phyloP scores from a whole-genome alignment of 2,797 vertebrate species.

The Tapera naevia region DNA sequence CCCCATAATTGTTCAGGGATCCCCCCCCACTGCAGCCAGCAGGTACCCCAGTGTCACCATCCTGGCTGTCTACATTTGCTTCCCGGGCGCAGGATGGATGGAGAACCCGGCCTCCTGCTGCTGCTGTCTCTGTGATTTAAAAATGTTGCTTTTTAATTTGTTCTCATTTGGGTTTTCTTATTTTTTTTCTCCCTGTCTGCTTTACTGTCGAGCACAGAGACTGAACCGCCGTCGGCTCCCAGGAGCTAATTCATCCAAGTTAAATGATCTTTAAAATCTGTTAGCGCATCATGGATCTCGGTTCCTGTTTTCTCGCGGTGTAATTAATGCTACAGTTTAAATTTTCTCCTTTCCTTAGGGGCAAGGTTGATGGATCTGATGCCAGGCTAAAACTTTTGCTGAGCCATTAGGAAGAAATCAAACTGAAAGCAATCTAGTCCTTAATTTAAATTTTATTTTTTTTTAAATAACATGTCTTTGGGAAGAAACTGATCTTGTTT shows the following conservation, averaged over 20 bases:
- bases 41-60: too few species aligned
- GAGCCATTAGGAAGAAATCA: conserved; percentile 20
- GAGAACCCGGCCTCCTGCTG: neutral
- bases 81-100: neutral
- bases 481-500: conserved; percentile 47
- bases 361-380: conserved; percentile 23
- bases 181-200: neutral
- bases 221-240: conserved; percentile 33
- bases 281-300: neutral
- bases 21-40: neutral
- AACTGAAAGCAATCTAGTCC: neutral
- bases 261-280: conserved; percentile 67
- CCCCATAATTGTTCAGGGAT: too few species aligned
- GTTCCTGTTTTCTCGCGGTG: conserved; percentile 26
- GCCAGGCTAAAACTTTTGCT: neutral
- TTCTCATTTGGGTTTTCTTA: neutral
- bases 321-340: conserved; percentile 59
- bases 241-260: conserved; percentile 58
- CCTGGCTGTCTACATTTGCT: too few species aligned
- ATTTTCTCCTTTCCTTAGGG: conserved; percentile 55
- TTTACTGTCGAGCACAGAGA: neutral
- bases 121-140: neutral
- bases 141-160: neutral
- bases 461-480: conserved; percentile 5
- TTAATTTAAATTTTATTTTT: conserved; percentile 15